Percentiles rank a stretch among this genome's conserved stretches.
These are phyloP conservation scores for Eretmocerus hayati DNA, from an alignment of 2,888 invertebrate species.

Conservation along the genomic window DNA sequence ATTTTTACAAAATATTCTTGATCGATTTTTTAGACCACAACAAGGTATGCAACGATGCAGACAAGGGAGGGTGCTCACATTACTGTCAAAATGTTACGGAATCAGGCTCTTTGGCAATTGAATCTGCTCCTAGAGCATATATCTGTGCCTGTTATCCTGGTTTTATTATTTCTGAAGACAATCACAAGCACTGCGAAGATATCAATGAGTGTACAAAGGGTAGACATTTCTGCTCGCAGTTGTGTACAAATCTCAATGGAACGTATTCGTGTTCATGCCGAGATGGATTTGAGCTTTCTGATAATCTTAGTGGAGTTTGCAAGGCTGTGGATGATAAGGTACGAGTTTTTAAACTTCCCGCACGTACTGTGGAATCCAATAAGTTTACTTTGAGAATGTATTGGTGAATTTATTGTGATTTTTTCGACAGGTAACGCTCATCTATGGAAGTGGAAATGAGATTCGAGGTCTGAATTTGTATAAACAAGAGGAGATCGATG, in stretches of 20 bases:
- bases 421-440: constrained; percentile 55
- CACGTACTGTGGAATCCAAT: no score
- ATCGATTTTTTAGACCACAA: constrained; percentile 42
- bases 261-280: constrained; percentile 81
- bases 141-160: constrained; percentile 87
- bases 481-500: constrained; percentile 64
- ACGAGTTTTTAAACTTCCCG: no score
- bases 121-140: constrained; percentile 57
- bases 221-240: constrained; percentile 85
- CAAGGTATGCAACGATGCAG: constrained; percentile 44
- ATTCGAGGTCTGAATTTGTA: constrained; percentile 67
- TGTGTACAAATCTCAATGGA: constrained; percentile 88
- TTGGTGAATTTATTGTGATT: no score
- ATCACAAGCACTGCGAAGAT: constrained; percentile 80
- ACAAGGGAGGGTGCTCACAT: constrained; percentile 83
- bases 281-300: constrained; percentile 70
- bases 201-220: constrained; percentile 83
- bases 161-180: constrained; percentile 71
- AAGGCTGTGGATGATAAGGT: constrained; percentile 58
- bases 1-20: neutral
- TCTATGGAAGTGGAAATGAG: constrained; percentile 80
- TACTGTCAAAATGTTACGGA: constrained; percentile 79
- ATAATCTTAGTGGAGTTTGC: constrained; percentile 76
- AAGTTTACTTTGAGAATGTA: no score
- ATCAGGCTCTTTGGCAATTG: constrained; percentile 7